A percentile compares a stretch with the other conserved stretches of the same genome.
Conservation (phyloP, 2,113 vertebrate species). For the Pampusana beccarii region DNA sequence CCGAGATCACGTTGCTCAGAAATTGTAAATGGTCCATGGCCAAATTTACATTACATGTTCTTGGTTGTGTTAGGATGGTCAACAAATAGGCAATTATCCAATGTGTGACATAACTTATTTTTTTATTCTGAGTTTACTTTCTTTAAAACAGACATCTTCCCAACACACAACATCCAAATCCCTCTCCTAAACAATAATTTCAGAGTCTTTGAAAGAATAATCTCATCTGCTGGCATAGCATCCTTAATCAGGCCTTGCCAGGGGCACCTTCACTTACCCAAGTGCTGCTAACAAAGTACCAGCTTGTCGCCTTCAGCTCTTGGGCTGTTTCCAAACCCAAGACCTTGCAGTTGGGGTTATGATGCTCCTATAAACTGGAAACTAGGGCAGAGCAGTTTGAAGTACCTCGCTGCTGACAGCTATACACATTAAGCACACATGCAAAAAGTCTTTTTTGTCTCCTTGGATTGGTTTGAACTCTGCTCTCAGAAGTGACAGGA, state of each 20-base stretch:
- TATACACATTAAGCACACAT: neutral
- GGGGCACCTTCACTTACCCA: neutral
- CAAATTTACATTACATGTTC: neutral
- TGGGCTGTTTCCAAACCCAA: slow-evolving; percentile 20
- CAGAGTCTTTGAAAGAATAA: neutral
- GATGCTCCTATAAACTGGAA: neutral
- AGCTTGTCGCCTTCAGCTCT: slow-evolving; percentile 15
- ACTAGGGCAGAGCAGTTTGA: slow-evolving; percentile 14
- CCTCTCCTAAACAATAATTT: neutral
- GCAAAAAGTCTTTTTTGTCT: slow-evolving; percentile 5
- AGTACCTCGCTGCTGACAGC: slow-evolving; percentile 37
- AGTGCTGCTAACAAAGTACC: slow-evolving; percentile 7
- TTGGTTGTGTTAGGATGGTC: fast-evolving
- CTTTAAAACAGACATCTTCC: neutral
- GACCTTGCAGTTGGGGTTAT: neutral
- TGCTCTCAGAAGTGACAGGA: slow-evolving; percentile 2
- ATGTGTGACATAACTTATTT: neutral
- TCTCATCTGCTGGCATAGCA: neutral
- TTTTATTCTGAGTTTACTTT: neutral
- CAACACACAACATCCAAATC: neutral
- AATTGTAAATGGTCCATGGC: neutral
- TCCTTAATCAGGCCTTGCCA: slow-evolving; percentile 21
- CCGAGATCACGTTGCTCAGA: fast-evolving
- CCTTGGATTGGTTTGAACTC: neutral
- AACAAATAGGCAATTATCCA: neutral